phyloP scores from a whole-genome alignment of 2,113 vertebrate genomes.

The Loxodonta africana region DNA sequence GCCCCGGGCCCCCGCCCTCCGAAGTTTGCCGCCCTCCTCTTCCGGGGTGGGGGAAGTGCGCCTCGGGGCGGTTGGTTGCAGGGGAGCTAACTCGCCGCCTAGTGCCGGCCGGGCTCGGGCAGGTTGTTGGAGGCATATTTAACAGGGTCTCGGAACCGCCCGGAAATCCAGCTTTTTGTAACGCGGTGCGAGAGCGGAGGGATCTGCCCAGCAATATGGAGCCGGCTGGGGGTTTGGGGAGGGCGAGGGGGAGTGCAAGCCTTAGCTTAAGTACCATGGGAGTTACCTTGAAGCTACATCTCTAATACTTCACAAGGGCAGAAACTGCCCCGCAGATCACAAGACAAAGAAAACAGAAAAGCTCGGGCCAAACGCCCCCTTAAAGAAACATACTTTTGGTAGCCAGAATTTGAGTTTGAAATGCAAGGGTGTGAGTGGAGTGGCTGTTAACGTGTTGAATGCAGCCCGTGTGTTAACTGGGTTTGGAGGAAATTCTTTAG shows the following conservation, averaged over 20 bases:
- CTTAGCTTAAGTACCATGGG: constrained; percentile 35
- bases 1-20: constrained; percentile 29
- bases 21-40: constrained; percentile 78
- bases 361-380: constrained; percentile 12
- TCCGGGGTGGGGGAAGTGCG: constrained; percentile 82
- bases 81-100: not conserved
- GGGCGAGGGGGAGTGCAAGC: constrained; percentile 32
- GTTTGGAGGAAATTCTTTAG: constrained; percentile 56
- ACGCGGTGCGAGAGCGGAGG: not conserved
- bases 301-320: constrained; percentile 30
- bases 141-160: constrained; percentile 38
- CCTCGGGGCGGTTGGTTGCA: constrained; percentile 45
- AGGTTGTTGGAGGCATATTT: constrained; percentile 67
- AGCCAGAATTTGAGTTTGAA: constrained; percentile 54
- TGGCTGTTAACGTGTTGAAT: constrained; percentile 72
- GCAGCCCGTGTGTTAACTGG: constrained; percentile 39
- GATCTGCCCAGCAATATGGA: constrained; percentile 75
- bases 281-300: constrained; percentile 57
- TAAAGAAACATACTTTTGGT: constrained; percentile 44
- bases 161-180: constrained; percentile 70
- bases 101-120: constrained; percentile 22
- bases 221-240: constrained; percentile 58
- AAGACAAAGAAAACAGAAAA: constrained; percentile 74
- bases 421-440: constrained; percentile 48
- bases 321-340: constrained; percentile 50